Base-by-base conservation (phyloP, 2,888 invertebrate species). In the Trissoscelio sp. region DNA sequence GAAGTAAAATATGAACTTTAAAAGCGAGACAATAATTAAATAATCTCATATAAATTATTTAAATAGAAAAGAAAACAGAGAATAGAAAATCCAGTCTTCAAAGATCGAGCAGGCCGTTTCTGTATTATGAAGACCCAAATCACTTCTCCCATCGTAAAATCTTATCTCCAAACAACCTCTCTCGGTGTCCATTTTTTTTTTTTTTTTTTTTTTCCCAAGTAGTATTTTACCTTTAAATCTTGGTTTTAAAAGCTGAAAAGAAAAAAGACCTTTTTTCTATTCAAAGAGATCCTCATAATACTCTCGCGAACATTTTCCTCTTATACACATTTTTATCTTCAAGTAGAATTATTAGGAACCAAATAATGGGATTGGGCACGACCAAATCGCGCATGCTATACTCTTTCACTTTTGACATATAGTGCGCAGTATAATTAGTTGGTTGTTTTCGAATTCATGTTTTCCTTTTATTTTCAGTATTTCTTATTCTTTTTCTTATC, bases 341-440 rank as follows among this genome's bases (percentile, higher is more conserved):
- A 48, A 48, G 64, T 48, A 64, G 64, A 64, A 34, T 48, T 31
- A 7, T 34, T 46, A 64, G 46, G 14, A 34, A 48, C 46, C 11
- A 46, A 48, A 64, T 64, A 64, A 48, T 64, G 48, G 64, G 34
- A 64, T 64, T 64, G 64, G 9, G 48, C 64, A 48, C 64, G 48
- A 46, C 0, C 24, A 48, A 48, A 46, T 64, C 37, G 64, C 46
- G 64, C 64, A 64, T 64, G 64, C 62, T 48, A 4, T 48, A 34
- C 6, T 48, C 16, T 64, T 48, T 31, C 28, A 62, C n/a, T 22
- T 57, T 48, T 24, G 14, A 46, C 31, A 46, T 62, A 46, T 62
- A 46, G 46, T 46, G 28, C 20, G 62, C 46, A 31, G 28, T 62
- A 46, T 20, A 64, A 48, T 48, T 64, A 64, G 64, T 7, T 48